Conservation (phyloP, 2,797 vertebrate genomes). For the Syngnathus acus region DNA sequence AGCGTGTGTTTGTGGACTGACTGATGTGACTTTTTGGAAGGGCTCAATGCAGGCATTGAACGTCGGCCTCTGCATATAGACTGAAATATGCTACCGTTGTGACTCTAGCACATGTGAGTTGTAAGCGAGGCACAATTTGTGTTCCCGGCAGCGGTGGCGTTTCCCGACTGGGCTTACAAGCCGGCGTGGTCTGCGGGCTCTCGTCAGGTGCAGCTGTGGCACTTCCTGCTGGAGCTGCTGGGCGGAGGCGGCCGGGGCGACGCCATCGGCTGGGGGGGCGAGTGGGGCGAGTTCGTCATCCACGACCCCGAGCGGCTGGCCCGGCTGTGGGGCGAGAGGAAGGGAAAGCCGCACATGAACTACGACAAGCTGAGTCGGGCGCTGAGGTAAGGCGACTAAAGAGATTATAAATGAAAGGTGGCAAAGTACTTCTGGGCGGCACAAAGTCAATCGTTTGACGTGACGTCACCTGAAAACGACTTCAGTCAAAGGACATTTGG, state of each 20-base stretch:
- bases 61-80: too few relatives aligned
- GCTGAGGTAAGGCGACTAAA: conserved; percentile 53
- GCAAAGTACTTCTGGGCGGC: neutral
- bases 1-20: neutral
- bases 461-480: too few relatives aligned
- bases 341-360: conserved; percentile 77
- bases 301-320: conserved; percentile 67
- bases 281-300: conserved; percentile 73
- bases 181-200: conserved; percentile 72
- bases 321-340: conserved; percentile 70
- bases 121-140: too few relatives aligned
- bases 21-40: too few relatives aligned
- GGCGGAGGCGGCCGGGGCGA: conserved; percentile 49
- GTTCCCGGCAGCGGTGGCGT: conserved; percentile 56
- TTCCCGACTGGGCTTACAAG: conserved; percentile 76
- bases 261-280: conserved; percentile 67
- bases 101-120: too few relatives aligned
- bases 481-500: too few relatives aligned
- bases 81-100: too few relatives aligned
- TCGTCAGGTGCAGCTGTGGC: conserved; percentile 71
- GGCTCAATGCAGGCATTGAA: too few relatives aligned
- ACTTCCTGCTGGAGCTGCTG: conserved; percentile 71
- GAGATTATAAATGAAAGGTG: neutral
- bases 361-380: conserved; percentile 79
- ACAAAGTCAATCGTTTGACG: too few relatives aligned